Base-by-base conservation (phyloP, 2,888 invertebrate species). In the Conchocele bisecta region DNA sequence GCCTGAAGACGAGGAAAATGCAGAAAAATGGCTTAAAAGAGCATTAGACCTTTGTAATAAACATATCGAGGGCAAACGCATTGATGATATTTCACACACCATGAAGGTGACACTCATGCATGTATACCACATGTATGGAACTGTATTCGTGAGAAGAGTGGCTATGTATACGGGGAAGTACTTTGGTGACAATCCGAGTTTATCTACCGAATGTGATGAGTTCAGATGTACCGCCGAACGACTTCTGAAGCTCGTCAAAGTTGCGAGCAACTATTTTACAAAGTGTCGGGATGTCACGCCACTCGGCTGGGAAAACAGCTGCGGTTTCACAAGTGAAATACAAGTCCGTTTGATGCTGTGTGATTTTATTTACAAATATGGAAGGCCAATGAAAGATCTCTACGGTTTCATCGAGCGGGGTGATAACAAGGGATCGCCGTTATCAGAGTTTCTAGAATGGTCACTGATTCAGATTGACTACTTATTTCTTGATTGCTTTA, bases 91-190 rank as follows among this genome's bases (percentile, higher is more conserved):
- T 26, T 57, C 66, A 31, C 69, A 75, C 28, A 53, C 50, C 4
- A 63, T 60, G 26, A 61, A 57, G 31, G 59, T 60, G 0, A 70
- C 73, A 0, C 48, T 81, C 22, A 73, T 66, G 48, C 76, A 79
- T 29, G 67, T 79, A 7, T 77, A 79, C 28, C 81, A 81, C 35
- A 81, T 81, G 71, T 81, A 75, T 42, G 81, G 77, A 1, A 79
- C 37, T 17, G 59, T 79, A 44, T 54, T 63, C 33, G 41, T 42
- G 11, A 35, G 41, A 22, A 57, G 63, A 48, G 50, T 76, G 9
- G 26, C 65, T 31, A 46, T 35, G 22, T 69, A 61, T 22, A 76
- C 68, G 17, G 72, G 72, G 15, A 44, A 33, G n/a, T 31, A 17
- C 20, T 29, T 39, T 20, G 37, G 39, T 20, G 61, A 68, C 44